phyloP scores from a whole-genome alignment of 2,888 invertebrate genomes.

The Brachypalpus laphriformis region DNA sequence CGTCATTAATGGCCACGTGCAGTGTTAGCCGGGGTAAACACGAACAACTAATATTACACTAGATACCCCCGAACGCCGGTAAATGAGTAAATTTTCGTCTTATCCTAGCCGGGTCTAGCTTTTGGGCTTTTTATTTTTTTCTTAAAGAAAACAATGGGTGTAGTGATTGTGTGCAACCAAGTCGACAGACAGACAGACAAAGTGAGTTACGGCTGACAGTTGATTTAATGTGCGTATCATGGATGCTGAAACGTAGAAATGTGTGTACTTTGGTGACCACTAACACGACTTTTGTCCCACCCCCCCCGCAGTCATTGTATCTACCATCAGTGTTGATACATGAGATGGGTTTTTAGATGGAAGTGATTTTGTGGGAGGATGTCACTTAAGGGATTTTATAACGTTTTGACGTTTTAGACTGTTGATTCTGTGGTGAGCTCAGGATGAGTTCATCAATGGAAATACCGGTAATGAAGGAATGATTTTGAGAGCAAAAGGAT shows the following conservation, averaged over 20 bases:
- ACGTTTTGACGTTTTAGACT: conserved; percentile 4
- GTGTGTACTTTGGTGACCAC: conserved; percentile 66
- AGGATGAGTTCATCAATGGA: neutral
- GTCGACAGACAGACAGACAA: conserved; percentile 61
- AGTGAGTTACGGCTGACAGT: conserved; percentile 61
- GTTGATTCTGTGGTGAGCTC: neutral
- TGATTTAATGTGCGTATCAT: conserved; percentile 67
- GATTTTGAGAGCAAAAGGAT: neutral
- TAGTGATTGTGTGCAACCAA: conserved; percentile 79
- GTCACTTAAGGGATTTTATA: conserved; percentile 39
- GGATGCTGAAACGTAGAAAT: conserved; percentile 28
- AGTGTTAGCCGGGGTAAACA: conserved; percentile 74
- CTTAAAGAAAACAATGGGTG: conserved; percentile 81
- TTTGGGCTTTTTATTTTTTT: conserved; percentile 64
- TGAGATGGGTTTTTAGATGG: conserved; percentile 20
- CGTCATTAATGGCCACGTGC: conserved; percentile 83
- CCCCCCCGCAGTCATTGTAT: neutral
- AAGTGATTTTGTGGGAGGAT: conserved; percentile 41
- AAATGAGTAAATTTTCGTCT: conserved; percentile 54
- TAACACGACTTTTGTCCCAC: conserved; percentile 53
- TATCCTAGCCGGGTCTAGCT: conserved; percentile 31
- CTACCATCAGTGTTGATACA: conserved; percentile 36
- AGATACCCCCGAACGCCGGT: conserved; percentile 34
- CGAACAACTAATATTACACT: conserved; percentile 72
- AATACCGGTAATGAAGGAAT: neutral